phyloP scores from a whole-genome alignment of 1,140 invertebrate genomes.

The Trachelipus rathkii region DNA sequence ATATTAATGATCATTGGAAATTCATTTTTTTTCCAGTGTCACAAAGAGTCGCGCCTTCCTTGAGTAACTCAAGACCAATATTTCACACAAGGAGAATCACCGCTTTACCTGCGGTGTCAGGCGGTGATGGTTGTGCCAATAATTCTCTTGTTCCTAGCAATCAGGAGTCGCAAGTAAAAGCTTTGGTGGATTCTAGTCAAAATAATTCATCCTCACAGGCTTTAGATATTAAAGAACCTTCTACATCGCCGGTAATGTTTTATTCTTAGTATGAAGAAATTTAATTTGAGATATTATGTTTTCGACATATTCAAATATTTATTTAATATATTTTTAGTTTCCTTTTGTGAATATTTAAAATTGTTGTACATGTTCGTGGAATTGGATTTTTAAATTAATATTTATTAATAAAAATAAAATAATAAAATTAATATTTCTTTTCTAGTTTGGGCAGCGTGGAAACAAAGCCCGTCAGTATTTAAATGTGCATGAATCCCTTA shows the following conservation, averaged over 20 bases:
- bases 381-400: no score
- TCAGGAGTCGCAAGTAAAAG: not conserved
- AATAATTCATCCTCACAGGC: not conserved
- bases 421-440: slow-evolving; percentile 84
- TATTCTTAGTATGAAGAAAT: no score
- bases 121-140: not conserved
- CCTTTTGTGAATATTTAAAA: not conserved
- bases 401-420: slow-evolving; percentile 82
- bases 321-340: not conserved
- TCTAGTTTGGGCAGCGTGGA: slow-evolving; percentile 70
- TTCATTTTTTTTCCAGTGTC: no score
- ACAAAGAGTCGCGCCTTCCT: no score
- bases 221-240: not conserved
- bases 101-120: not conserved
- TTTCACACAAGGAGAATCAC: not conserved
- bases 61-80: no score
- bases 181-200: not conserved
- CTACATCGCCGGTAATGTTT: no score
- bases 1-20: no score
- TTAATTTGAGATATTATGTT: no score
- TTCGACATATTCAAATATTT: not conserved
- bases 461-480: no score
- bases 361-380: no score
- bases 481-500: no score
- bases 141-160: not conserved